Evolutionary conservation across 2,888 invertebrate genomes (phyloP), one percentile per base, ranked within the genome.

Genomic region (Drosophila flavopinicola): DNA sequence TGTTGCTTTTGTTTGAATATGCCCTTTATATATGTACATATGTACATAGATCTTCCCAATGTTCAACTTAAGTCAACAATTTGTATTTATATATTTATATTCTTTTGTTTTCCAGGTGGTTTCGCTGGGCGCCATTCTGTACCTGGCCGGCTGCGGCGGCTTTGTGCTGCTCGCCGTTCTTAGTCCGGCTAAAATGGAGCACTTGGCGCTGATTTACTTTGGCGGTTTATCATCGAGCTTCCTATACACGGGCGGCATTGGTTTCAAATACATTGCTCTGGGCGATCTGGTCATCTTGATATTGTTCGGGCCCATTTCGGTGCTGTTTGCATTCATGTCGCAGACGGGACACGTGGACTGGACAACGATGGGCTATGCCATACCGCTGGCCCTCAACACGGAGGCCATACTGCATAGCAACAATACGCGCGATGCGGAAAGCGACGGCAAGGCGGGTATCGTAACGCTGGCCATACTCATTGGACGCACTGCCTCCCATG

Each of bases 361-460:
- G 95, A 94, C 95, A 39, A 96, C 97, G 1, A 95, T 98, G 79
- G 95, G 97, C 84, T 98, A 98, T 92, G 98, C 98, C 20, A 94
- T 98, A 84, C 98, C 98, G 5, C 91, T 99, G 66, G 98, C 98
- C 7, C 91, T 99, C 17, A 98, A 98, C 88, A 98, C 98, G 1
- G 98, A 98, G 91, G 98, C 98, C 45, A 98, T 98, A 87, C 92
- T 99, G 57, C 98, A 98, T 90, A 96, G 97, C 87, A 99, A 98
- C 90, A 98, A 99, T 90, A 97, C 98, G 0, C 93, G 98, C 75
- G 98, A 98, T 92, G 93, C 96, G 75, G 97, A 97, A 87, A 94
- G 94, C 60, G 98, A 98, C 88, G 94, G 94, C 66, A 94, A 94
- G 89, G 98, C 96, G 42, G 98, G 98, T 67, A 98, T 98, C 85